Conservation (phyloP, 2,113 vertebrate genomes). For the Brienomyrus brachyistius region DNA sequence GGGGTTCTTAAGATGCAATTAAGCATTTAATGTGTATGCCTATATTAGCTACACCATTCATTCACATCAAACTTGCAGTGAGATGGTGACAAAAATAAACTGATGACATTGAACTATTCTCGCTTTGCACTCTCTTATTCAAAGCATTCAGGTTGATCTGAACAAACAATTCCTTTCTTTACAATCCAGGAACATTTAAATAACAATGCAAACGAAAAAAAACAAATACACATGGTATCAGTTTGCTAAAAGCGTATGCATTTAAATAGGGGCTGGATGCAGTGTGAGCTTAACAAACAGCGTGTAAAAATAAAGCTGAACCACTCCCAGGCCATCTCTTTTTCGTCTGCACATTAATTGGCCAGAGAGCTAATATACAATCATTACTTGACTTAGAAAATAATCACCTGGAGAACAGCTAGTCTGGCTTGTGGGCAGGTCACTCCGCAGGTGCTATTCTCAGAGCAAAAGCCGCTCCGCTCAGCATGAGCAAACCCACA, state of each 20-base stretch:
- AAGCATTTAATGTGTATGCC: constrained; percentile 21
- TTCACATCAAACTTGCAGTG: constrained; percentile 15
- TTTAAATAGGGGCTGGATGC: neutral
- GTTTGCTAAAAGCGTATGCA: neutral
- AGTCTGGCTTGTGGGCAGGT: neutral
- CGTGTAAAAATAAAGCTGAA: neutral
- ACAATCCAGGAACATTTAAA: neutral
- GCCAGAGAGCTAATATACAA: constrained; percentile 2
- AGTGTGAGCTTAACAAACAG: neutral
- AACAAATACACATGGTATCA: neutral
- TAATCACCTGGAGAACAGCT: neutral
- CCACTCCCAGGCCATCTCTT: neutral
- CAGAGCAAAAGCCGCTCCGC: neutral
- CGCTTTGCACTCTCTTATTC: neutral
- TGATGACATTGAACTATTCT: neutral
- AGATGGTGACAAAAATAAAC: constrained; percentile 15
- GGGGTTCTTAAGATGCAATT: constrained; percentile 24
- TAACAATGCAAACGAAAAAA: neutral
- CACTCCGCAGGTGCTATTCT: constrained; percentile 11
- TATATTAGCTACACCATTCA: constrained; percentile 27
- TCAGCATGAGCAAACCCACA: neutral
- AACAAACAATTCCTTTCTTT: constrained; percentile 9
- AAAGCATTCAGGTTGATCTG: neutral
- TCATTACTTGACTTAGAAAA: neutral
- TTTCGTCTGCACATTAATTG: neutral